phyloP scores from a whole-genome alignment of 2,113 vertebrate genomes.

The Toxotes chatareus region DNA sequence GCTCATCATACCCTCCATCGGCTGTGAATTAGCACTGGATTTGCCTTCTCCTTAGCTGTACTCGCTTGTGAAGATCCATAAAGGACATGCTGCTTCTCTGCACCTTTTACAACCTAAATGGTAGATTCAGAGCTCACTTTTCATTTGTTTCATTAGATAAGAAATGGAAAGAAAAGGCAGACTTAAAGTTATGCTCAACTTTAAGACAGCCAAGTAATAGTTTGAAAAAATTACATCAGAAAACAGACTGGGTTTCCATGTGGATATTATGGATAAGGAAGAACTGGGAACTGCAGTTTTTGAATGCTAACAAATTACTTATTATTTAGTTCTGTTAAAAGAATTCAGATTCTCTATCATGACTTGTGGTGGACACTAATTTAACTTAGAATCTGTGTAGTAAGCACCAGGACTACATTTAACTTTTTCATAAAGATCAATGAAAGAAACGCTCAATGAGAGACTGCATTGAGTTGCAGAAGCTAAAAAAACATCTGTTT shows the following conservation, averaged over 20 bases:
- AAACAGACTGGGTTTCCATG: too few relatives aligned
- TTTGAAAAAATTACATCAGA: neutral
- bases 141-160: neutral
- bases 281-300: neutral
- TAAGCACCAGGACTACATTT: neutral
- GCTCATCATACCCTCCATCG: conserved; percentile 38
- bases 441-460: neutral
- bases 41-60: conserved; percentile 20
- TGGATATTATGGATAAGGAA: neutral
- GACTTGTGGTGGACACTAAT: neutral
- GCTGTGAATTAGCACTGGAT: conserved; percentile 31
- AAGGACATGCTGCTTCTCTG: neutral
- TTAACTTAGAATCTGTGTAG: neutral
- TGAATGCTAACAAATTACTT: neutral
- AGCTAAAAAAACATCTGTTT: too few relatives aligned
- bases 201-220: neutral
- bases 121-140: neutral
- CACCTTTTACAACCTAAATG: neutral
- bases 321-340: neutral
- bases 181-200: neutral
- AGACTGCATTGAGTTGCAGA: neutral
- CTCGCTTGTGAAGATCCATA: neutral
- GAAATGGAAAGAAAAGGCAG: neutral
- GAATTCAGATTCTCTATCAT: neutral
- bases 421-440: neutral